Conservation (phyloP, 2,113 vertebrate species). For the Hippocampus zosterae region DNA sequence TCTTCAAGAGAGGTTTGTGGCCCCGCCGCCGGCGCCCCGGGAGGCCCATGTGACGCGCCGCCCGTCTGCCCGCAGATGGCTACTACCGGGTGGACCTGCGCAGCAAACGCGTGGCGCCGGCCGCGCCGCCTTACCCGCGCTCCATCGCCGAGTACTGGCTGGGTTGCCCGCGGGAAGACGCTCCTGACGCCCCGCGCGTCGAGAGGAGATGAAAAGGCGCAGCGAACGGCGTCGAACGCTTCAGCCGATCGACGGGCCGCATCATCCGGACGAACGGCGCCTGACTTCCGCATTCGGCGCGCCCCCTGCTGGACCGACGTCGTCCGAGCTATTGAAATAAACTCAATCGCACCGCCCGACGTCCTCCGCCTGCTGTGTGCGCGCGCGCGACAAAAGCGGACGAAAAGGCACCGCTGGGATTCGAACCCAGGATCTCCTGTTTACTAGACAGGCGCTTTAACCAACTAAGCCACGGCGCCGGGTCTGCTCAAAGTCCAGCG, state of each 20-base stretch:
- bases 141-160: constrained; percentile 91
- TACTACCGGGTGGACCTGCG: constrained; percentile 88
- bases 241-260: background rate
- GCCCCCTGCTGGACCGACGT: constrained; percentile 23
- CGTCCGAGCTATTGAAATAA: background rate
- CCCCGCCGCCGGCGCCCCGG: no score
- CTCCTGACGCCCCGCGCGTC: constrained; percentile 29
- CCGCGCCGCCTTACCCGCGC: constrained; percentile 83
- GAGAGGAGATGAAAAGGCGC: constrained; percentile 58
- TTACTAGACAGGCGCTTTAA: constrained; percentile 74
- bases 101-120: constrained; percentile 76
- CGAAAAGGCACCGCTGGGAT: constrained; percentile 70
- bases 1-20: constrained; percentile 83
- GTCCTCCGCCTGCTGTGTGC: no score
- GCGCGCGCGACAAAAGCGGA: background rate
- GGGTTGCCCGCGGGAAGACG: constrained; percentile 70
- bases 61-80: constrained; percentile 72
- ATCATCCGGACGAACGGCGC: no score
- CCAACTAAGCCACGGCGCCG: constrained; percentile 71
- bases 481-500: no score
- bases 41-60: background rate
- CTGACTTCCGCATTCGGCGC: background rate
- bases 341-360: background rate
- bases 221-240: background rate
- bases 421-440: constrained; percentile 74